Base-by-base conservation (phyloP, 2,888 invertebrate species). In the Orthosia cruda region DNA sequence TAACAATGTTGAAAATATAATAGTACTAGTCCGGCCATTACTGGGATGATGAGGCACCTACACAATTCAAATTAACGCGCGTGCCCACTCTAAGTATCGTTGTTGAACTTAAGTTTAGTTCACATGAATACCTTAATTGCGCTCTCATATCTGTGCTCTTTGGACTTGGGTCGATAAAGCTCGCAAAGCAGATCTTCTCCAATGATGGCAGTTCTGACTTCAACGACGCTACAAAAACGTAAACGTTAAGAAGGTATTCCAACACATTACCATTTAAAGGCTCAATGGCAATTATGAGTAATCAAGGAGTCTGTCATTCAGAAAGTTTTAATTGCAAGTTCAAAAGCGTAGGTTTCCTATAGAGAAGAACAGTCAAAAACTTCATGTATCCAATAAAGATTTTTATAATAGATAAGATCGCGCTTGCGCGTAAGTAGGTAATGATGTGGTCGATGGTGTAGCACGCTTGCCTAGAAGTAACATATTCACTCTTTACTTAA, bases 1-100 rank as follows among this genome's bases (percentile, higher is more conserved):
- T 92, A 91, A 89, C 83, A 90, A 91, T 89, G 90, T 90, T 90
- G 89, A 90, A 91, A 81, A 89, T 84, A 89, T 91, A 91, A 92
- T 91, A 88, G 89, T 71, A 68, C 72, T 68, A 62, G 74, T 74
- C 85, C 83, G 86, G 88, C 84, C 81, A 88, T 90, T 91, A 90
- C 85, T 80, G 83, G 76, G 67, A 88, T 91, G 89, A 91, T 91
- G 90, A 86, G 84, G 89, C 86, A 89, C 85, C 88, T 86, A 86
- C 87, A 88, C 79, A 81, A 86, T 89, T 87, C 81, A 88, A 89
- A 90, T 89, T 86, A 87, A 87, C 87, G 83, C 86, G 76, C 59
- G 64, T 74, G 71, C 78, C 16, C 52, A 64, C 77, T 64, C 50
- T 70, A 66, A 71, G 67, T 71, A 57, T 63, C 73, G 61, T 71